These are phyloP conservation scores for Cricetomys ansorgei DNA, from an alignment of 2,113 vertebrate genomes.

Conservation along the genomic window DNA sequence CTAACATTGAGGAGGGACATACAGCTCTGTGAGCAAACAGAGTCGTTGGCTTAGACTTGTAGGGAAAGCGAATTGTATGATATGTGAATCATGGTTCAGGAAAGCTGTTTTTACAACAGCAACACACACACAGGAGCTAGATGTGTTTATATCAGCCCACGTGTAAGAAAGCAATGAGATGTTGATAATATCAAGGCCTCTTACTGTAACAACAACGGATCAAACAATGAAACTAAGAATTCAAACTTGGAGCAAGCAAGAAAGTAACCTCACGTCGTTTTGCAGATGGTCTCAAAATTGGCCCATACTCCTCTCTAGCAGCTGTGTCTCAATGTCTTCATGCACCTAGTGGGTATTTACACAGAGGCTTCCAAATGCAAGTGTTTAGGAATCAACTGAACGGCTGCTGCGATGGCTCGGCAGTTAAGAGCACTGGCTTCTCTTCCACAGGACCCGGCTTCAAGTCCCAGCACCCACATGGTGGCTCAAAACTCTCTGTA, in stretches of 20 bases:
- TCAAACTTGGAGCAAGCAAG: slow-evolving; percentile 48
- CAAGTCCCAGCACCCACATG: too few relatives aligned
- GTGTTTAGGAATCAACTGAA: slow-evolving; percentile 21
- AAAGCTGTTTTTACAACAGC: background rate
- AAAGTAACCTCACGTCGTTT: slow-evolving; percentile 33
- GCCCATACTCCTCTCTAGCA: background rate
- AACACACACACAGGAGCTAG: background rate
- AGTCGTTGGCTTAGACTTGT: background rate
- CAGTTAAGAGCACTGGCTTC: background rate
- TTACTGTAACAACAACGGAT: slow-evolving; percentile 51
- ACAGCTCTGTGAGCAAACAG: background rate
- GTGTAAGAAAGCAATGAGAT: slow-evolving; percentile 59
- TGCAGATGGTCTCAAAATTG: slow-evolving; percentile 20
- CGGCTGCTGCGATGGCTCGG: background rate
- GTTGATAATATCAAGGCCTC: slow-evolving; percentile 47
- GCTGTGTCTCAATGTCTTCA: background rate
- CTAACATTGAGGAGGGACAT: background rate
- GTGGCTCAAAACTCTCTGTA: background rate
- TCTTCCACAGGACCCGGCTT: background rate
- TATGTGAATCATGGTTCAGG: background rate
- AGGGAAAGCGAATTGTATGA: background rate
- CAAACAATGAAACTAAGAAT: slow-evolving; percentile 64
- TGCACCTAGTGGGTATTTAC: background rate
- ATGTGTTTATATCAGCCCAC: slow-evolving; percentile 40
- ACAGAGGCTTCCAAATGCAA: background rate